Evolutionary conservation across 2,113 vertebrate genomes (phyloP).

Genomic region (Pseudolaguvia tuberculata): DNA sequence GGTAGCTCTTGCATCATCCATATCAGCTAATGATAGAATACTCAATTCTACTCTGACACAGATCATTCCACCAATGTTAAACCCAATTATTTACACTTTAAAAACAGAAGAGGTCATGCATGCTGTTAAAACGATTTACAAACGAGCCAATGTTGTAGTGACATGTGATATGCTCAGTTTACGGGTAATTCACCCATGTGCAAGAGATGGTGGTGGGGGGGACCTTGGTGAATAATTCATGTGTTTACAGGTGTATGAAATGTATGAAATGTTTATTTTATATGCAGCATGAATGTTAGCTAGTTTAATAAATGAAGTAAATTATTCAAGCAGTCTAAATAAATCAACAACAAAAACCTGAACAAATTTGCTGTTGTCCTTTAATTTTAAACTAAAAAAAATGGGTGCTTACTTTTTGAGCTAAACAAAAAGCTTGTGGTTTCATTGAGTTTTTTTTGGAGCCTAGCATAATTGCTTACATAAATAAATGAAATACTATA

Average conservation of each 20-base stretch:
- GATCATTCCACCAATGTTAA: slow-evolving; percentile 45
- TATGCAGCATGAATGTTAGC: background rate
- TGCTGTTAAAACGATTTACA: slow-evolving; percentile 41
- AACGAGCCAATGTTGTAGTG: background rate
- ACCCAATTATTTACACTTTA: slow-evolving; percentile 52
- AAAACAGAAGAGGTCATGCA: slow-evolving; percentile 51
- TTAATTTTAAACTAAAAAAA: background rate
- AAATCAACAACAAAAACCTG: background rate
- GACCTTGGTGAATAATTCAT: background rate
- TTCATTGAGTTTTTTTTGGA: background rate
- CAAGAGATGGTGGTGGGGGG: background rate
- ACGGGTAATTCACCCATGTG: background rate
- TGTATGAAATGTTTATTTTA: background rate
- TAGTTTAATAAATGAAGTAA: background rate
- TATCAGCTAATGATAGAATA: slow-evolving; percentile 56
- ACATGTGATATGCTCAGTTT: no score
- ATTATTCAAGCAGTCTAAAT: background rate
- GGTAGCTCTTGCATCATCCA: background rate
- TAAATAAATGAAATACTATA: background rate
- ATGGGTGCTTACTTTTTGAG: background rate
- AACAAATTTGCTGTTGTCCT: background rate
- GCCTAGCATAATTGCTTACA: background rate
- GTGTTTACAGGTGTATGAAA: background rate
- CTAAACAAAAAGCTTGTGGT: background rate
- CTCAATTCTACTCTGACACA: slow-evolving; percentile 61